A percentile compares a stretch with the other conserved stretches of the same genome.
Evolutionary conservation across 2,797 vertebrate genomes (phyloP).

Genomic region (Botia kubotai): DNA sequence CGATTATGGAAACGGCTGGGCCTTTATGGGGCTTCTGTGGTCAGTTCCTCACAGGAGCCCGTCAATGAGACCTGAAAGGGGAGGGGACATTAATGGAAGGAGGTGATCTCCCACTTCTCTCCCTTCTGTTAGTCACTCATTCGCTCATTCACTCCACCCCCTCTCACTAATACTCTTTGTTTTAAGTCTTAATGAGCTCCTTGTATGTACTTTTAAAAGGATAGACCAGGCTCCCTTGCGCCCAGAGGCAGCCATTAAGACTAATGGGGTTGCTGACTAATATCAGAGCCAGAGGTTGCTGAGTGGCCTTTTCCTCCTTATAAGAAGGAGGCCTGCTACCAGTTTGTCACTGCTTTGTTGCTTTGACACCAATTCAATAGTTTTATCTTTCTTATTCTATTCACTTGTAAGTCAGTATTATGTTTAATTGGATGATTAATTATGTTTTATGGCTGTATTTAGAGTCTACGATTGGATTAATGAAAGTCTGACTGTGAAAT

Average conservation of each 20-base stretch:
- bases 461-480: background rate
- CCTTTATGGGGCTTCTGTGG: conserved; percentile 73
- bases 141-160: conserved; percentile 57
- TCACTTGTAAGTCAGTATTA: background rate
- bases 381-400: background rate
- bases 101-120: conserved; percentile 61
- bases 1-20: conserved; percentile 68
- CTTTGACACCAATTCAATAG: conserved; percentile 43
- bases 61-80: conserved; percentile 51
- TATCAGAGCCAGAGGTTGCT: conserved; percentile 68
- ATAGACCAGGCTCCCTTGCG: conserved; percentile 69
- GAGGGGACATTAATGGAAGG: conserved; percentile 57
- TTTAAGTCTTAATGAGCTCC: conserved; percentile 82
- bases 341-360: conserved; percentile 47
- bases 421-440: background rate
- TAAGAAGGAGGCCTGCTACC: conserved; percentile 26
- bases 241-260: conserved; percentile 75
- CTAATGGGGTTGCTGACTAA: conserved; percentile 81
- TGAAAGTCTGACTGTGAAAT: background rate
- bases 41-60: conserved; percentile 64
- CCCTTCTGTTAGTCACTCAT: conserved; percentile 63
- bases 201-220: conserved; percentile 79
- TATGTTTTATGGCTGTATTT: background rate
- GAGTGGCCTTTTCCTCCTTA: conserved; percentile 61
- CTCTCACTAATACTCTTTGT: conserved; percentile 78